These are phyloP conservation scores for Cephalotes varians DNA, from an alignment of 2,888 invertebrate species.

Conservation along the genomic window DNA sequence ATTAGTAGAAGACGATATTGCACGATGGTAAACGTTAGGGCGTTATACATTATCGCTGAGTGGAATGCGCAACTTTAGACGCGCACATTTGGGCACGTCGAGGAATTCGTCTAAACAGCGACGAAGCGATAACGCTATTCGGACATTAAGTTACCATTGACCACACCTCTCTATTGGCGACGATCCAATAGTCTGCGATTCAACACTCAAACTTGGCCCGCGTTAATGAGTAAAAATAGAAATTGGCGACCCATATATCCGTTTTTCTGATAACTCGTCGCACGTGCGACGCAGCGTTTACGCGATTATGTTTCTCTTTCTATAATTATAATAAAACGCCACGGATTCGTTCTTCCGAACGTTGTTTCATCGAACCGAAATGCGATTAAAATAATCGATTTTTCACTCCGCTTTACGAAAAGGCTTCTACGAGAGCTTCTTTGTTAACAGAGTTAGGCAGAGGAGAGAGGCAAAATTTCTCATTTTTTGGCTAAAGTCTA, in stretches of 20 bases:
- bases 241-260: conserved; percentile 71
- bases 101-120: conserved; percentile 19
- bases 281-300: not conserved
- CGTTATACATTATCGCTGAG: conserved; percentile 19
- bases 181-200: conserved; percentile 19
- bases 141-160: conserved; percentile 21
- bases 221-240: conserved; percentile 76
- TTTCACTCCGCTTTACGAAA: not conserved
- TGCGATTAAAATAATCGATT: not conserved
- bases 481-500: too few relatives aligned
- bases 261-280: not conserved
- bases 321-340: not conserved
- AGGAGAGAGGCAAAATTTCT: too few relatives aligned
- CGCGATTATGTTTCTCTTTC: not conserved
- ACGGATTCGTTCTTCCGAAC: not conserved
- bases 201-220: conserved; percentile 59
- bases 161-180: conserved; percentile 1
- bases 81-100: conserved; percentile 2
- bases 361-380: not conserved
- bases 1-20: conserved; percentile 17
- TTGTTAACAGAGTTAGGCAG: too few relatives aligned
- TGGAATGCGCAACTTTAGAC: conserved; percentile 43
- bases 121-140: not conserved
- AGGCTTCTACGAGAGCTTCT: not conserved
- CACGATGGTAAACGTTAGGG: not conserved